phyloP scores from a whole-genome alignment of 2,113 vertebrate species.

The Paradoxurus hermaphroditus region DNA sequence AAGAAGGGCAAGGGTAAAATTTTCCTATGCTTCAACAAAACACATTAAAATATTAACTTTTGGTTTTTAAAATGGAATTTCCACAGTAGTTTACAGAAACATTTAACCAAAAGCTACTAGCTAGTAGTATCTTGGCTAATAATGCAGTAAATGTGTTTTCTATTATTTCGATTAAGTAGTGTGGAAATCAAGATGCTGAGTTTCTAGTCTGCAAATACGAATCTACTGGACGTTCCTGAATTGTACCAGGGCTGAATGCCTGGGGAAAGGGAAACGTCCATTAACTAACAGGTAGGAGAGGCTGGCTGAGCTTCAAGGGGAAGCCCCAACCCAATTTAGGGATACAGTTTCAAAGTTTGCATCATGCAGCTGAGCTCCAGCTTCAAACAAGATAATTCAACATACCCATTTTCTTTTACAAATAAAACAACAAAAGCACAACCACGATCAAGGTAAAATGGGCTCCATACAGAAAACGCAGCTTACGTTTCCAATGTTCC shows the following conservation, averaged over 20 bases:
- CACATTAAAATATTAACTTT: background rate
- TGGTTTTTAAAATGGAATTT: background rate
- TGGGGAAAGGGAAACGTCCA: background rate
- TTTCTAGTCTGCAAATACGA: background rate
- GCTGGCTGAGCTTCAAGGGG: background rate
- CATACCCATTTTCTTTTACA: background rate
- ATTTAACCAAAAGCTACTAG: background rate
- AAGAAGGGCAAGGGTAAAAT: rapidly evolving
- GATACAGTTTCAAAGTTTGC: background rate
- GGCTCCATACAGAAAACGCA: background rate
- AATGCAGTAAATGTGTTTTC: rapidly evolving
- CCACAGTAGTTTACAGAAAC: background rate
- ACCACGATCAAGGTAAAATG: background rate
- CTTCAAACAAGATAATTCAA: background rate
- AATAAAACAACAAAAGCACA: background rate
- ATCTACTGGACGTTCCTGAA: background rate
- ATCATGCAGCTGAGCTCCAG: background rate
- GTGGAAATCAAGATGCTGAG: background rate
- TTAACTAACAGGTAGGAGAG: background rate
- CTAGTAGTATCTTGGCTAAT: constrained; percentile 6
- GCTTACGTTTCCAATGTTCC: constrained; percentile 89
- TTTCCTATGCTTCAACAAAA: background rate
- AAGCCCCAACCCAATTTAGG: background rate
- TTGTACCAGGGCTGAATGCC: background rate
- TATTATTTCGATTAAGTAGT: background rate